Evolutionary conservation across 2,888 invertebrate genomes (phyloP), one percentile per base, ranked within the genome.

Genomic region (Cerceris rybyensis): DNA sequence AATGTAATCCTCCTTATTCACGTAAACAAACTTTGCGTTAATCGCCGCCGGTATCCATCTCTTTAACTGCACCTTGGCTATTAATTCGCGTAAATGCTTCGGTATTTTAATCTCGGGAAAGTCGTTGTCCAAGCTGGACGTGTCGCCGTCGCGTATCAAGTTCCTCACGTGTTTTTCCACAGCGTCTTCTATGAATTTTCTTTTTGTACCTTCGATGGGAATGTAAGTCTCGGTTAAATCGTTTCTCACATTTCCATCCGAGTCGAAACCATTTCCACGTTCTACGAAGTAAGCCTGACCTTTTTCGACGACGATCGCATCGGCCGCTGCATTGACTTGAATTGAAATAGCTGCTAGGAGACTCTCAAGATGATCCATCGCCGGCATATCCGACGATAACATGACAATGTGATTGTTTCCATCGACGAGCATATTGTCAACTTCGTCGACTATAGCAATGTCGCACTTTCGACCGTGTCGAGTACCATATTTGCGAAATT

Each of bases 371-470:
- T 87, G 84, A 64, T 92, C 90, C 54, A 93, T 65, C 0, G 88
- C 90, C 16, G 91, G 86, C 14, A 92, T 71, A 43, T 87, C 86
- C 63, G 90, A 89, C 9, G 91, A 90, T n/a, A 93, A 77, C 65
- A 91, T 91, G 6, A 92, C 81, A 57, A 91, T 89, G 77, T 92
- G 89, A 71, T 88, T 90, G 8, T 91, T 91, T 61, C 91, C 91
- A 81, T 93, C 93, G 5, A 93, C 83, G 58, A 92, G 70, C 92
- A 93, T 91, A 75, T 88, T 91, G 76, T 93, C 93, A 0, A 93
- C 93, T 85, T 93, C 93, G 75, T 93, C 93, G 6, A 93, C 88
- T 8, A 93, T 88, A 2, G 91, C 87, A 49, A 79, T 85, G 7
- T 83, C 76, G 69, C 86, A 87, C 4, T 61, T 74, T 43, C 89